Evolutionary conservation across 1,140 invertebrate species (phyloP), one percentile per base, ranked within the genome.

Genomic region (Homalodisca vitripennis): DNA sequence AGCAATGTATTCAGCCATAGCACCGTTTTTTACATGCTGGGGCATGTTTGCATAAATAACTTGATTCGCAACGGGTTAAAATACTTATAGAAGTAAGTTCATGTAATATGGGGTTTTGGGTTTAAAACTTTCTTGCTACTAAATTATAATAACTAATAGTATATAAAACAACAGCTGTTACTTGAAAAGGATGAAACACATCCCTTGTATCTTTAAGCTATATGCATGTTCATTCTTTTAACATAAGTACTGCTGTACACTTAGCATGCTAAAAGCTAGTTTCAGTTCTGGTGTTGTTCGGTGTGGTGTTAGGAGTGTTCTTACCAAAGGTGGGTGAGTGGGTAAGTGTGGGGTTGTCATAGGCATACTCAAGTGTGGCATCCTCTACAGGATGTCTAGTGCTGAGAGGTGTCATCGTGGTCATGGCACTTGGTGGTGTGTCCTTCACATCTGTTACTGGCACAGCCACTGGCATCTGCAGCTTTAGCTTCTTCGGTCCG

Each of bases 261-360:
- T 41, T 41, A 41, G 6, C 34, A 41, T 12, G 6, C 24, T 66
- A 66, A 66, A 66, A 66, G 41, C 34, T 66, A 41, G 63, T 66
- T 46, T 66, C 63, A 3, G 63, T 66, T 22, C 63, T 46, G 27
- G 34, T 13, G 3, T 20, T 22, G 17, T 22, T 6, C 3, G 48
- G 48, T 20, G 48, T 51, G 48, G 48, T 20, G 27, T 32, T 63
- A 30, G 60, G 60, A 20, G 66, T 26, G 2, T 22, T 26, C 22
- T 67, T 67, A n/a, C 20, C 26, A 17, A 70, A 32, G 24, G 57
- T n/a, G 20, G 85, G 84, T 0, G 86, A 84, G 1, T 81, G 79
- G 51, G 81, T 81, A 84, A 89, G 85, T 0, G 83, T 87, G 67
- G 84, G 86, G 76, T 89, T 89, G 72, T 89, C 87, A 73, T 89